Evolutionary conservation across 2,888 invertebrate species (phyloP).

Genomic region (Nephrocerus scutellatus): DNA sequence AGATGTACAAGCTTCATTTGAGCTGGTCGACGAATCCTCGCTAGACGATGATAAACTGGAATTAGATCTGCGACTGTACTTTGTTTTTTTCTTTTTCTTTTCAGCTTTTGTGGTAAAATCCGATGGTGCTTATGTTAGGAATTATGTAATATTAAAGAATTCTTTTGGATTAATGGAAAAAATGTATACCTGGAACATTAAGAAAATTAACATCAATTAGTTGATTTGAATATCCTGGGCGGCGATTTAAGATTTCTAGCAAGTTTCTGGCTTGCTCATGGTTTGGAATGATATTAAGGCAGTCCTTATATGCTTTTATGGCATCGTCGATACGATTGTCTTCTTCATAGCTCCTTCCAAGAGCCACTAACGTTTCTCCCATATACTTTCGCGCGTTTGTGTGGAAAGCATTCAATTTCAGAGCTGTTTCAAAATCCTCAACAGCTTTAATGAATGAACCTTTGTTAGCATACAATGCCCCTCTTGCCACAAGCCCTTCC

Average conservation of each 20-base stretch:
- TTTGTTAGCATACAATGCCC: constrained; percentile 87
- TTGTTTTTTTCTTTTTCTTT: constrained; percentile 22
- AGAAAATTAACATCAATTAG: constrained; percentile 17
- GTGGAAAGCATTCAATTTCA: constrained; percentile 82
- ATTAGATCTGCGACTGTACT: constrained; percentile 13
- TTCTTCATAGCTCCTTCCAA: constrained; percentile 82
- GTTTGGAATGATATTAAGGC: constrained; percentile 73
- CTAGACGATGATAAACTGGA: constrained; percentile 17
- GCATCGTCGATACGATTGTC: constrained; percentile 80
- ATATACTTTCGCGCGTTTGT: constrained; percentile 90
- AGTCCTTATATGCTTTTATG: constrained; percentile 76
- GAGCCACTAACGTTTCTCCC: constrained; percentile 84
- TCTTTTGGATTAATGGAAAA: constrained; percentile 2
- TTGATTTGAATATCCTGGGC: constrained; percentile 39
- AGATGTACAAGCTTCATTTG: constrained; percentile 13
- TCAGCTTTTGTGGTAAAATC: too few species aligned
- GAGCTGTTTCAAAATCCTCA: constrained; percentile 87
- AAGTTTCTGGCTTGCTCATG: constrained; percentile 84
- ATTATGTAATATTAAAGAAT: constrained; percentile 1
- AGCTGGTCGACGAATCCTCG: constrained; percentile 13
- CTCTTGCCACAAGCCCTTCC: constrained; percentile 85
- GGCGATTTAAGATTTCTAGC: constrained; percentile 70
- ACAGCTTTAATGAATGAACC: constrained; percentile 90
- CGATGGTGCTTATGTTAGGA: too few species aligned
- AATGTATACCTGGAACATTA: constrained; percentile 14